Conservation (phyloP, 2,113 vertebrate species). For the Chionomys nivalis region DNA sequence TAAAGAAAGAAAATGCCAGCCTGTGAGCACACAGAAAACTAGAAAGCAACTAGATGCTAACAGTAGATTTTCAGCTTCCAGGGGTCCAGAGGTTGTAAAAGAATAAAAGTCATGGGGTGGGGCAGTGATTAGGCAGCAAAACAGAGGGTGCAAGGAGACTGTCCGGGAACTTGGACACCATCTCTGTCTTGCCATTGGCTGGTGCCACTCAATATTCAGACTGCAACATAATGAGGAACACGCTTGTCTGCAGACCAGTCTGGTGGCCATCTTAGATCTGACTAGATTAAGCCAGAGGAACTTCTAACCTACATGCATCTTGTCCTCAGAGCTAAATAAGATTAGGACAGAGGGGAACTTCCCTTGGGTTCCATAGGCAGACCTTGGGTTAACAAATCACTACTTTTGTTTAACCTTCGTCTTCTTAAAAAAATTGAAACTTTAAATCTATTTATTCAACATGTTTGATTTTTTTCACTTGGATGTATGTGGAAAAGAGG, state of each 20-base stretch:
- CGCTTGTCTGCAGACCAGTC: background rate
- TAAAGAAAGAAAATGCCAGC: background rate
- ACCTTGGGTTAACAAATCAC: background rate
- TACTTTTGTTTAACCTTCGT: background rate
- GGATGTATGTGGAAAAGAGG: background rate
- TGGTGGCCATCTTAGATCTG: too few species aligned
- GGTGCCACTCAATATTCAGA: background rate
- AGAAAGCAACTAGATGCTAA: background rate
- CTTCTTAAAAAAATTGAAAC: background rate
- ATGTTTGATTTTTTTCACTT: background rate
- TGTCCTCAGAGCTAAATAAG: background rate
- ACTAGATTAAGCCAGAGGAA: background rate
- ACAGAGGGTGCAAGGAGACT: background rate
- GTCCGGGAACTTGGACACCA: too few species aligned
- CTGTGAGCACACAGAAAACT: background rate
- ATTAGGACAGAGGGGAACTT: background rate
- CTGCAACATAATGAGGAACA: too few species aligned
- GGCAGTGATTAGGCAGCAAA: background rate
- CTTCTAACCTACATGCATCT: background rate
- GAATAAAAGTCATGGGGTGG: background rate
- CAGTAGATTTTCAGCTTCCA: background rate
- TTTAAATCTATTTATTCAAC: background rate
- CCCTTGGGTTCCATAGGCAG: background rate
- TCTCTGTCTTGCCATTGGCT: too few species aligned
- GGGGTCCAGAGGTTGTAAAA: background rate